Evolutionary conservation across 2,797 vertebrate genomes (phyloP).

Genomic region (Capromys pilorides): DNA sequence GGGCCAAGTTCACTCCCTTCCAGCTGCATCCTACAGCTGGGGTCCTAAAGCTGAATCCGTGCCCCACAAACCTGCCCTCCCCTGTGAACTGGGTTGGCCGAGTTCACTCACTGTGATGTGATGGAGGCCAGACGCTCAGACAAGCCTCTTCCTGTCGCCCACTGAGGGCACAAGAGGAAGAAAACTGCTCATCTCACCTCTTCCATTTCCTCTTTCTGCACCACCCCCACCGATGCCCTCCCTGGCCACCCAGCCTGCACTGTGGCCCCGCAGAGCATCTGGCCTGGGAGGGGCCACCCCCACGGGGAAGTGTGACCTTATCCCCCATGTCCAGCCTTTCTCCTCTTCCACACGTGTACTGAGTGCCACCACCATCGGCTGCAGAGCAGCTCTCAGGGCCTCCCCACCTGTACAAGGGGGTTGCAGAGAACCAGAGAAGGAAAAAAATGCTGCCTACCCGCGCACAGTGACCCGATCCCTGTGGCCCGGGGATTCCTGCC

Average conservation of each 20-base stretch:
- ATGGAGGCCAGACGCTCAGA: background rate
- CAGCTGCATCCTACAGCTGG: background rate
- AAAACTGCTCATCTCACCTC: background rate
- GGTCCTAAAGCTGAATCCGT: background rate
- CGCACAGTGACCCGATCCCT: background rate
- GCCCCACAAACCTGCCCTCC: background rate
- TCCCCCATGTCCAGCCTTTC: background rate
- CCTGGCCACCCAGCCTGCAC: background rate
- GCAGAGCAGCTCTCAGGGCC: background rate
- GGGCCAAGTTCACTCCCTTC: background rate
- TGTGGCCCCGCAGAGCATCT: background rate
- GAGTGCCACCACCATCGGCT: background rate
- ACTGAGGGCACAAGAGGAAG: background rate
- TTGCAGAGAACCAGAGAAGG: no score
- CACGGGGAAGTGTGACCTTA: background rate
- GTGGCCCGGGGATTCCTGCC: background rate
- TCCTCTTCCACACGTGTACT: background rate
- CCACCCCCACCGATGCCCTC: background rate
- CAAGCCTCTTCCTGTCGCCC: background rate
- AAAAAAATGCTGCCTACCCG: background rate
- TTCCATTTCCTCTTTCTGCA: conserved; percentile 39
- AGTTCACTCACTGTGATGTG: background rate
- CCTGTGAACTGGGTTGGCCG: background rate
- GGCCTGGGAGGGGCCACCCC: background rate
- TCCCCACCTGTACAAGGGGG: background rate